Evolutionary conservation across 1,140 invertebrate genomes (phyloP).

Genomic region (Cyrtorhinus lividipennis): DNA sequence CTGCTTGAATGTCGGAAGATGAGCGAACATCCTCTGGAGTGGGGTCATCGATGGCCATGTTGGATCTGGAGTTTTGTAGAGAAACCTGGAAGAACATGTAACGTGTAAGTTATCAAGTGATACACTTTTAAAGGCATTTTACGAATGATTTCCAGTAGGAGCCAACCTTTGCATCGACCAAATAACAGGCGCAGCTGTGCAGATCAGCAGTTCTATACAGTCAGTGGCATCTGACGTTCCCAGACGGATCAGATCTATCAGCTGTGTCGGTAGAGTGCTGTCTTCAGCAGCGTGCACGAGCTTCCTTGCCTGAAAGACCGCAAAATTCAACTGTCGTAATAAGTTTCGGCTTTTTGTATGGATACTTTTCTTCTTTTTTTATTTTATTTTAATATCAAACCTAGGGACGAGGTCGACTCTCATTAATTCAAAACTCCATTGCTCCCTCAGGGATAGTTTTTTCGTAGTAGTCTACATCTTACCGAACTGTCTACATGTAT

Average conservation of each 20-base stretch:
- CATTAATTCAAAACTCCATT: too few species aligned
- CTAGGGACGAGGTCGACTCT: too few species aligned
- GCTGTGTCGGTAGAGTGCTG: slow-evolving; percentile 38
- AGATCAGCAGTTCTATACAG: slow-evolving; percentile 57
- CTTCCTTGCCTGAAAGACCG: slow-evolving; percentile 13
- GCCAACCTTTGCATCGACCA: slow-evolving; percentile 52
- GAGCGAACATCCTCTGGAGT: slow-evolving; percentile 34
- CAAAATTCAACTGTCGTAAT: too few species aligned
- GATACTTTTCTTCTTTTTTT: not conserved
- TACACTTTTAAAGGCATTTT: too few species aligned
- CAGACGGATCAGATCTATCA: slow-evolving; percentile 42
- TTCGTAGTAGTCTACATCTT: too few species aligned
- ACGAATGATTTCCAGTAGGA: too few species aligned
- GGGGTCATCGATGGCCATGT: slow-evolving; percentile 30
- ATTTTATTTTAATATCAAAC: not conserved
- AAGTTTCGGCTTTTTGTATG: too few species aligned
- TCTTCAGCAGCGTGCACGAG: slow-evolving; percentile 14
- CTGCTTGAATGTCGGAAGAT: slow-evolving; percentile 46
- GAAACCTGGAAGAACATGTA: slow-evolving; percentile 17
- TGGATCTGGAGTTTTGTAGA: slow-evolving; percentile 23
- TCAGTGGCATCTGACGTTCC: slow-evolving; percentile 38
- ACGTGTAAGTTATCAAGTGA: too few species aligned
- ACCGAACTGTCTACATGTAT: too few species aligned
- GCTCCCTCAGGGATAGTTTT: too few species aligned
- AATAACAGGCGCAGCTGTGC: slow-evolving; percentile 59